phyloP scores from a whole-genome alignment of 2,888 invertebrate species.

The Trichogramma evanescens region DNA sequence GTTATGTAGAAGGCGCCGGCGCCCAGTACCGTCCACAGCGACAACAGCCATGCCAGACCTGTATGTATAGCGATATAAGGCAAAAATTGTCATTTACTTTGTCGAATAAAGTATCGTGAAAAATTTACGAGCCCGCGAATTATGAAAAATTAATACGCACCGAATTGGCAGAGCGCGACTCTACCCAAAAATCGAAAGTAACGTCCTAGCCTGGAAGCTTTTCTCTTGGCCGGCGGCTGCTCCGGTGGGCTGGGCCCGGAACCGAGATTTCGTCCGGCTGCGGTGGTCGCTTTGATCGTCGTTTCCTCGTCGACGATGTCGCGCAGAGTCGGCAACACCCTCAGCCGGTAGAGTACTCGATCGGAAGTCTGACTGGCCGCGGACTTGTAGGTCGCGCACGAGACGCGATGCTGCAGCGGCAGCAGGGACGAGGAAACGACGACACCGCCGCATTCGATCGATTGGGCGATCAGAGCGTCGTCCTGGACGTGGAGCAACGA shows the following conservation, averaged over 20 bases:
- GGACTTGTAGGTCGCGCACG: constrained; percentile 20
- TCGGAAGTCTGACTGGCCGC: constrained; percentile 48
- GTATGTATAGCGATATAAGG: background rate
- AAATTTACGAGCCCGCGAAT: background rate
- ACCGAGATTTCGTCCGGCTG: too few species aligned
- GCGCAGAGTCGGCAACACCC: constrained; percentile 51
- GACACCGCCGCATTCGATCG: too few species aligned
- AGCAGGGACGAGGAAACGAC: too few species aligned
- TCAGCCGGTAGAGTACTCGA: constrained; percentile 51
- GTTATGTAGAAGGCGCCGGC: constrained; percentile 59
- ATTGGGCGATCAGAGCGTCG: too few species aligned
- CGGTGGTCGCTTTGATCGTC: too few species aligned
- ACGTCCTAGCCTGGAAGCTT: constrained; percentile 30
- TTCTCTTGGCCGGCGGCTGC: constrained; percentile 24
- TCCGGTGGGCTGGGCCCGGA: too few species aligned
- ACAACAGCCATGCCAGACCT: constrained; percentile 55
- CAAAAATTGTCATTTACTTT: too few species aligned
- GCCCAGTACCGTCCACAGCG: constrained; percentile 59
- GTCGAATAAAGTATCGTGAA: background rate
- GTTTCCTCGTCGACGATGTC: constrained; percentile 33
- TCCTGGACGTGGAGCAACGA: too few species aligned
- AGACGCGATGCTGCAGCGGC: too few species aligned
- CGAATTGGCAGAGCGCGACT: constrained; percentile 39
- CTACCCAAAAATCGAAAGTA: constrained; percentile 39
- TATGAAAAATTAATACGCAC: constrained; percentile 25